Percentiles rank a stretch among this genome's conserved stretches.
Conservation (phyloP, 2,797 vertebrate species). For the Triplophysa yarkandensis region DNA sequence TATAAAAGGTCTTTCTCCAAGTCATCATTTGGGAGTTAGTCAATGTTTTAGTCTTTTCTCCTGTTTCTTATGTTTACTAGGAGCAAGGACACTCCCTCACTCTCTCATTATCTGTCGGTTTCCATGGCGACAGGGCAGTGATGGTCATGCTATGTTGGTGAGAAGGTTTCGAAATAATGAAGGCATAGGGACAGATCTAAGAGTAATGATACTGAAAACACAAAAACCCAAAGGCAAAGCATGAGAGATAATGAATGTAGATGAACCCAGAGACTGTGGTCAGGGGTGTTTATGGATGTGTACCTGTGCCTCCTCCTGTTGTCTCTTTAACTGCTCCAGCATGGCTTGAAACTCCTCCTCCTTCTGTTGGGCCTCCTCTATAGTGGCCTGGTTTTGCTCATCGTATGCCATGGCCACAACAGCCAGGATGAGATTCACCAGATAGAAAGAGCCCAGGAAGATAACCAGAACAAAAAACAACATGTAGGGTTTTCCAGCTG, state of each 20-base stretch:
- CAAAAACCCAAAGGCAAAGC: background rate
- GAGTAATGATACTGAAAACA: slow-evolving; percentile 40
- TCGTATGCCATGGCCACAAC: slow-evolving; percentile 99
- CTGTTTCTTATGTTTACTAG: slow-evolving; percentile 39
- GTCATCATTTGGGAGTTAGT: slow-evolving; percentile 26
- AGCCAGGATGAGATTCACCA: slow-evolving; percentile 95
- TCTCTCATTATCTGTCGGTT: slow-evolving; percentile 55
- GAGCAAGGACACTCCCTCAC: slow-evolving; percentile 24
- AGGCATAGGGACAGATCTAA: slow-evolving; percentile 30
- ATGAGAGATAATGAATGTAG: background rate
- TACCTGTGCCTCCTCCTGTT: slow-evolving; percentile 97
- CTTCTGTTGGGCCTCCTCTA: slow-evolving; percentile 94
- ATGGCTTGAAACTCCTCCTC: slow-evolving; percentile 97
- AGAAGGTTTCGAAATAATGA: slow-evolving; percentile 32
- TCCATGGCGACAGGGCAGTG: slow-evolving; percentile 56
- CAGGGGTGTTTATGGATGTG: background rate
- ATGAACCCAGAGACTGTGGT: too few relatives aligned
- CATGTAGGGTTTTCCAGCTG: slow-evolving; percentile 97
- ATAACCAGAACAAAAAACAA: slow-evolving; percentile 98
- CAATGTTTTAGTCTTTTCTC: background rate
- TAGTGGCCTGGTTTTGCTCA: slow-evolving; percentile 95
- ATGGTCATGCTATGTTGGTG: slow-evolving; percentile 34
- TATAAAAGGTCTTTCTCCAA: background rate
- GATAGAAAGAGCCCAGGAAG: slow-evolving; percentile 96
- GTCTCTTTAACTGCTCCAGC: slow-evolving; percentile 94